Base-by-base conservation (phyloP, 1,140 invertebrate genomes). In the Penaeus japonicus region DNA sequence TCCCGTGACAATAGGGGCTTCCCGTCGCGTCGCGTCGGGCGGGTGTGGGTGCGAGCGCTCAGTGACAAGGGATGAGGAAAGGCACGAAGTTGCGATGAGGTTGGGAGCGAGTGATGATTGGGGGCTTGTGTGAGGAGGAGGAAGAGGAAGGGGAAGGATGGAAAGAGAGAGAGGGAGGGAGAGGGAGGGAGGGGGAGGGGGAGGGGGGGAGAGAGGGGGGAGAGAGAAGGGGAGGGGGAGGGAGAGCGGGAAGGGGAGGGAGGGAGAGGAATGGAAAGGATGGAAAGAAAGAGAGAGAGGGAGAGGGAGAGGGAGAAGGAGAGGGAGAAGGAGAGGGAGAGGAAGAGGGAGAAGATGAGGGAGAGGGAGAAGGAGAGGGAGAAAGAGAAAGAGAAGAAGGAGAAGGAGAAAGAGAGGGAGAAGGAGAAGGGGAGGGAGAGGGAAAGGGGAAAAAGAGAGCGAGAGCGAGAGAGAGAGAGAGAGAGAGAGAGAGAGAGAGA, bases 401-500 rank as follows among this genome's bases (percentile, higher is more conserved):
- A 80, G 78, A 80, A 24, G 24, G 32, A 80, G 32, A 80, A 24
- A 39, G 3, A 80, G 78, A 80, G 15, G 53, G 24, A 80, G 78
- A 39, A 24, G 53, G 75, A 78, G 75, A 78, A 32, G 32, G 75
- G 32, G 75, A 78, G 4, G 20, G 4, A 78, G 20, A 3, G 4
- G n/a, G 5, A 32, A 30, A 22, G 20, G 2, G 5, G 75, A 1
- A 30, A 5, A 59, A n/a, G n/a, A n/a, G n/a, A 17, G 57, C 15
- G 57, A 59, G 57, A 59, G 75, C n/a, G 75, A 77, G n/a, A 32
- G 75, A 77, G 75, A 77, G 75, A 77, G 75, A 78, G 22, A n/a
- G 27, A 78, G 77, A 78, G 27, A 78, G 77, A 78, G 77, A 78
- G 22, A n/a, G 27, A 78, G 77, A 78, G 27, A 78, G 77, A 78